These are phyloP conservation scores for Dendronephthya gigantea DNA, from an alignment of 64 coral and sea anemone species.

Conservation along the genomic window DNA sequence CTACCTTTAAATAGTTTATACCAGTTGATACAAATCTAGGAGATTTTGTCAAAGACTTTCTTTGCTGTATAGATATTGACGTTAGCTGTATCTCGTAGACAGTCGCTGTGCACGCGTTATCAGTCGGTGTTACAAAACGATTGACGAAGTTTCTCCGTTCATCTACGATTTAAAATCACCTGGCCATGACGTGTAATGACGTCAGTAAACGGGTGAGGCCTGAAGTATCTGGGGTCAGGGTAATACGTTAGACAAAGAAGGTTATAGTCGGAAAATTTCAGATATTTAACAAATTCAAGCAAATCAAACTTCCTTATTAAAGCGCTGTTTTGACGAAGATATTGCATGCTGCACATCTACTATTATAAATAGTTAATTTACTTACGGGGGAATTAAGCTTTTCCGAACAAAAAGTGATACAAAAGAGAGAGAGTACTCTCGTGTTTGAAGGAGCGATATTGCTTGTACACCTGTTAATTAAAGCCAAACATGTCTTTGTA, in stretches of 20 bases:
- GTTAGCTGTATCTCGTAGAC: background rate
- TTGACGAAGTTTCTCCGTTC: background rate
- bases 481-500: background rate
- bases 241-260: background rate
- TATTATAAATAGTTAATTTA: no score
- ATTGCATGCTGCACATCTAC: no score
- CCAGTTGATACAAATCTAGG: no score
- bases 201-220: background rate
- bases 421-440: background rate
- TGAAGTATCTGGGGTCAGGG: background rate
- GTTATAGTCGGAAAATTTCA: background rate
- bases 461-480: background rate
- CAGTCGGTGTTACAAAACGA: background rate
- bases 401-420: background rate
- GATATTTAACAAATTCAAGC: background rate
- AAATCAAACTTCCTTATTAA: no score
- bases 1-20: no score
- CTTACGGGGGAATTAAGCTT: background rate
- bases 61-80: background rate
- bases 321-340: no score
- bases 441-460: background rate
- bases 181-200: background rate
- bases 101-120: no score
- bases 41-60: background rate
- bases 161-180: background rate